These are phyloP conservation scores for Paraescarpia echinospica DNA, from an alignment of 1,140 invertebrate species.

Conservation along the genomic window DNA sequence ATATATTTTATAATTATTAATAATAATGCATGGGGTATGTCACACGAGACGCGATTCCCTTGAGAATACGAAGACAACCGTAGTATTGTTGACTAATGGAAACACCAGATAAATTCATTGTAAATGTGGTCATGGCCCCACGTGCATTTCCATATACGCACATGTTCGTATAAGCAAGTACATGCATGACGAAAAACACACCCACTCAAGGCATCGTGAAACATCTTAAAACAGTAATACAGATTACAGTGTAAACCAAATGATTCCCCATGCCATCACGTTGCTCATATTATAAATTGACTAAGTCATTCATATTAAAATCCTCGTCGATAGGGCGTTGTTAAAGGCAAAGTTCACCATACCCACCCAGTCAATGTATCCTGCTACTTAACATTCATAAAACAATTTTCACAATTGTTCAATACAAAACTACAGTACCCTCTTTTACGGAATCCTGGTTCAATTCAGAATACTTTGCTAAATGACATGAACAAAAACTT, in stretches of 20 bases:
- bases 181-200: neutral
- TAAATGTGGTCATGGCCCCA: neutral
- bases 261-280: neutral
- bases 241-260: neutral
- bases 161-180: neutral
- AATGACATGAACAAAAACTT: neutral
- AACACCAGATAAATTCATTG: neutral
- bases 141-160: neutral
- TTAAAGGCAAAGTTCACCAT: neutral
- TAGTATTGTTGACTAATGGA: neutral
- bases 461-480: neutral
- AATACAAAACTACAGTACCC: neutral
- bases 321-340: neutral
- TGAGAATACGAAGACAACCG: too few species aligned
- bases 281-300: neutral
- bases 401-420: neutral
- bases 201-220: neutral
- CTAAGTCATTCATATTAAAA: neutral
- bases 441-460: neutral
- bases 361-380: neutral
- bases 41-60: too few species aligned
- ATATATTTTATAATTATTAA: too few species aligned
- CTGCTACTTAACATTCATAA: neutral
- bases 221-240: neutral
- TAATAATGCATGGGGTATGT: too few species aligned